Percentiles rank a stretch among this genome's conserved stretches.
These are phyloP conservation scores for Campoplex nolae DNA, from an alignment of 2,888 invertebrate species.

Conservation along the genomic window DNA sequence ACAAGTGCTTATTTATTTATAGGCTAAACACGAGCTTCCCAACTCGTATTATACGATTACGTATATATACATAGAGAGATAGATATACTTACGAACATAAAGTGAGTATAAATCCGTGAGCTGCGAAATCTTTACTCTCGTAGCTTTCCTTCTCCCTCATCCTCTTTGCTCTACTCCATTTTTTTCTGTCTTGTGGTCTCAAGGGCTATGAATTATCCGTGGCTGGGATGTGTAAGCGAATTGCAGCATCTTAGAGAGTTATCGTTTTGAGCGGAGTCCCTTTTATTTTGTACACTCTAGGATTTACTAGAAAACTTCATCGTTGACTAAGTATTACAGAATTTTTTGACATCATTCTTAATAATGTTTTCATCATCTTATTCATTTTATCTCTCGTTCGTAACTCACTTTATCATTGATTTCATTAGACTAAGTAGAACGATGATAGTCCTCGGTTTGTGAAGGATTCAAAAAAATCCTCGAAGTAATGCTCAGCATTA, in stretches of 20 bases:
- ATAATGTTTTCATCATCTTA: not conserved
- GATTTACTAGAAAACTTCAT: conserved; percentile 3
- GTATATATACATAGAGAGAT: not conserved
- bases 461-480: not conserved
- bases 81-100: conserved; percentile 10
- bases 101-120: conserved; percentile 27
- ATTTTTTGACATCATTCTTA: not conserved
- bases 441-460: not conserved
- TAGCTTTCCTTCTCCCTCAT: not conserved
- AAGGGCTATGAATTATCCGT: conserved; percentile 1
- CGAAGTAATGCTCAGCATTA: not conserved
- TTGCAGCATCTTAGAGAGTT: not conserved
- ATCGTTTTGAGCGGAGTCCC: not conserved
- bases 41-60: not conserved
- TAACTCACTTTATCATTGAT: not conserved
- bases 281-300: not conserved
- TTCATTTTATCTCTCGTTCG: not conserved
- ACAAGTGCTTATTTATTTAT: conserved; percentile 57
- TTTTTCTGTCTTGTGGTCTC: conserved; percentile 3
- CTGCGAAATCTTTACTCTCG: conserved; percentile 39
- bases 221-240: conserved; percentile 5
- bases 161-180: not conserved
- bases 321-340: not conserved
- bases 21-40: conserved; percentile 27
- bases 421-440: not conserved